These are phyloP conservation scores for Chydorus sphaericus DNA, from an alignment of 2,888 invertebrate species.

Conservation along the genomic window DNA sequence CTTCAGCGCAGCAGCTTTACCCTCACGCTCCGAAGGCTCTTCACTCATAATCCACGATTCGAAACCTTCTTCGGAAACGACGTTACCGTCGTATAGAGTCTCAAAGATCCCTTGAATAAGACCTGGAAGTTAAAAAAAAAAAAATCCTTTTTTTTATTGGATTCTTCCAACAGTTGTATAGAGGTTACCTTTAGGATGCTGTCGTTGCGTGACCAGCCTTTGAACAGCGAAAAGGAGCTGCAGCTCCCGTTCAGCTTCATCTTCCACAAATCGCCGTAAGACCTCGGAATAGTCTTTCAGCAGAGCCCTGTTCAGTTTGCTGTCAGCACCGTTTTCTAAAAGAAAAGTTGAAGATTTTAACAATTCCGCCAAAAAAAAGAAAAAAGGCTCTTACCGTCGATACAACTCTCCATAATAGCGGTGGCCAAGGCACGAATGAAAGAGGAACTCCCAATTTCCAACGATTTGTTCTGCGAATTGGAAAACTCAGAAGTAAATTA, in stretches of 20 bases:
- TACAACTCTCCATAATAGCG: constrained; percentile 51
- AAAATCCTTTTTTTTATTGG: not conserved
- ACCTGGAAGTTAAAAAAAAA: constrained; percentile 44
- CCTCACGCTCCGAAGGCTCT: constrained; percentile 52
- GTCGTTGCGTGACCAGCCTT: constrained; percentile 54
- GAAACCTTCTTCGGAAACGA: constrained; percentile 67
- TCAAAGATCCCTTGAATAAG: constrained; percentile 60
- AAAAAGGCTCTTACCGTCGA: constrained; percentile 33
- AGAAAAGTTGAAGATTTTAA: not conserved
- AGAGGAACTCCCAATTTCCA: too few relatives aligned
- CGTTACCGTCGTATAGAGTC: constrained; percentile 57
- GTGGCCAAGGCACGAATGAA: constrained; percentile 60
- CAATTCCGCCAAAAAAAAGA: not conserved
- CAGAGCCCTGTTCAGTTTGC: constrained; percentile 31
- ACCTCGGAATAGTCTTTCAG: constrained; percentile 37
- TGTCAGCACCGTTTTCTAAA: constrained; percentile 16
- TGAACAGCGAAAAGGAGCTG: constrained; percentile 76
- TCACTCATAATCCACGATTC: constrained; percentile 60
- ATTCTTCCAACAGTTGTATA: too few relatives aligned
- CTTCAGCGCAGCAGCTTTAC: constrained; percentile 62
- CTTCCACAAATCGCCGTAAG: constrained; percentile 54
- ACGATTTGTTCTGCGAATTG: too few relatives aligned
- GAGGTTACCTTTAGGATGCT: constrained; percentile 60
- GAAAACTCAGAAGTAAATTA: too few relatives aligned
- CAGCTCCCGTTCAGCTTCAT: constrained; percentile 51